A percentile compares a stretch with the other conserved stretches of the same genome.
Evolutionary conservation across 2,888 invertebrate species (phyloP).

Genomic region (Odontothrips loti): DNA sequence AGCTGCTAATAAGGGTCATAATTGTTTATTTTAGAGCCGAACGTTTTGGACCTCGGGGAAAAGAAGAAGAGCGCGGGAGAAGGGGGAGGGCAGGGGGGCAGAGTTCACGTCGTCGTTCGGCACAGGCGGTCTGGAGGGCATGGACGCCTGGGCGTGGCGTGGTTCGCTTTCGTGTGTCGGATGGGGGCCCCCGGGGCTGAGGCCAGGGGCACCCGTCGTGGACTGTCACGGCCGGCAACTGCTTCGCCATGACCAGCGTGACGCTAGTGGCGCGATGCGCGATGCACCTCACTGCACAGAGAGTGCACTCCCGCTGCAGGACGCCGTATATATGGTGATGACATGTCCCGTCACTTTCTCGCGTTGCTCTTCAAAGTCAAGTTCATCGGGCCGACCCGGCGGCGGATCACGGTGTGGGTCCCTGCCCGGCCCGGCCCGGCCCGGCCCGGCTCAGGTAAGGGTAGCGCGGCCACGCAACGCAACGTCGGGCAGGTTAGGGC

Average conservation of each 20-base stretch:
- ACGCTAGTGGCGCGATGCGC: not conserved
- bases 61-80: not conserved
- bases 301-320: not conserved
- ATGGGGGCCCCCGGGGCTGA: too few relatives aligned
- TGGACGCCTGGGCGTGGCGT: not conserved
- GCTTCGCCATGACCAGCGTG: not conserved
- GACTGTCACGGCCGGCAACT: not conserved
- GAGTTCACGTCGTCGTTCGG: not conserved
- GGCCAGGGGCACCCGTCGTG: too few relatives aligned
- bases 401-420: too few relatives aligned
- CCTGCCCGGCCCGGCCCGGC: not conserved
- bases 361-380: not conserved
- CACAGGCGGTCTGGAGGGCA: too few relatives aligned
- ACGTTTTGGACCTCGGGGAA: not conserved
- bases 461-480: not conserved
- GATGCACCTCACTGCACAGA: not conserved
- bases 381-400: not conserved
- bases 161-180: too few relatives aligned
- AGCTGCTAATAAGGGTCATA: conserved; percentile 23
- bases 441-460: not conserved
- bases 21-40: conserved; percentile 20
- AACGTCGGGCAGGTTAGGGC: not conserved
- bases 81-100: too few relatives aligned
- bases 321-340: not conserved
- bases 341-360: not conserved